Percentiles rank a stretch among this genome's conserved stretches.
phyloP scores from a whole-genome alignment of 2,797 vertebrate species.

The Alca torda region DNA sequence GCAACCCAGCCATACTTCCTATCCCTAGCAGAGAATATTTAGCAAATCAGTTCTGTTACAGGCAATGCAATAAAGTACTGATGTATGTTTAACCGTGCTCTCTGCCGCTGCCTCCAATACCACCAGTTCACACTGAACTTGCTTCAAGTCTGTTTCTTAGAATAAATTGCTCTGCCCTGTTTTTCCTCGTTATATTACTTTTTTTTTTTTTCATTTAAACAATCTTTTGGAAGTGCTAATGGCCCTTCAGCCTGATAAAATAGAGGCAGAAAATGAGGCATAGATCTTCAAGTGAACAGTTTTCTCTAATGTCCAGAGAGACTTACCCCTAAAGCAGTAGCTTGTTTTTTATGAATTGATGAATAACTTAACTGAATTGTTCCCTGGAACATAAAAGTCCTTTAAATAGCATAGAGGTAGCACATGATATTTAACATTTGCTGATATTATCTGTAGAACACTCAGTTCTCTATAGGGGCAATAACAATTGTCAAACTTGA shows the following conservation, averaged over 20 bases:
- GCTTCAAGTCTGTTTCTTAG: background rate
- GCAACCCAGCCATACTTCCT: background rate
- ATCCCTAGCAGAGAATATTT: rapidly evolving
- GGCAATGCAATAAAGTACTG: background rate
- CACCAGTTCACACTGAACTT: background rate
- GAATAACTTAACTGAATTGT: slow-evolving; percentile 61
- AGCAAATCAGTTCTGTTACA: background rate
- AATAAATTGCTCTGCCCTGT: background rate
- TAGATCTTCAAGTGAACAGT: background rate
- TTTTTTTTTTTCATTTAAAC: background rate
- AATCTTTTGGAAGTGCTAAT: background rate
- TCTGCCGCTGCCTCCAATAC: background rate
- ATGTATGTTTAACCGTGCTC: background rate
- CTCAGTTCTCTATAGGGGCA: slow-evolving; percentile 46
- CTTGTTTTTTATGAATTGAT: slow-evolving; percentile 45
- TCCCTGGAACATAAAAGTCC: slow-evolving; percentile 50
- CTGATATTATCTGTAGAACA: slow-evolving; percentile 53
- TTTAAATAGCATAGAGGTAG: slow-evolving; percentile 58
- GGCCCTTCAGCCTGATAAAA: background rate
- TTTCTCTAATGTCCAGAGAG: background rate
- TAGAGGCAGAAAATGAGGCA: background rate
- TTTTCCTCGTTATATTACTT: background rate
- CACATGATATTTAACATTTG: slow-evolving; percentile 65
- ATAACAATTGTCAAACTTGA: slow-evolving; percentile 15
- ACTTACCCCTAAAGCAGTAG: slow-evolving; percentile 7